Evolutionary conservation across 2,113 vertebrate species (phyloP).

Genomic region (Cephalopholis sonnerati): DNA sequence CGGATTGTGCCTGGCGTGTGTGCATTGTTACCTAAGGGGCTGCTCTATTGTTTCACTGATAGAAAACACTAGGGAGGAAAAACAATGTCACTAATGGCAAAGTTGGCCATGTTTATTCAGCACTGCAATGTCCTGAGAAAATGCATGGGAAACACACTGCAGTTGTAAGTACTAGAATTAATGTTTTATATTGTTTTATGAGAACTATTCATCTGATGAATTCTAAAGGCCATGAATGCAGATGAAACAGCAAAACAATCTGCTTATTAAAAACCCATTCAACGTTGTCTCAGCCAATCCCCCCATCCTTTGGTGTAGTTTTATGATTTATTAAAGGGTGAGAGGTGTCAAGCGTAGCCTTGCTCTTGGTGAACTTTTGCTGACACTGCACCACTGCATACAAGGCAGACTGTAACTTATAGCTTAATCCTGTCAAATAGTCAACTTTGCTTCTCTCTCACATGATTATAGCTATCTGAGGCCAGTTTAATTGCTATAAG

Average conservation of each 20-base stretch:
- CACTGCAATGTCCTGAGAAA: background rate
- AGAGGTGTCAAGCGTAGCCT: slow-evolving; percentile 33
- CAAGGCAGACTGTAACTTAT: slow-evolving; percentile 15
- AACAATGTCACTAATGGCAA: background rate
- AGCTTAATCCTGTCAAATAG: slow-evolving; percentile 15
- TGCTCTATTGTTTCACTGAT: slow-evolving; percentile 13
- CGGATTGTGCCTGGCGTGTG: slow-evolving; percentile 6
- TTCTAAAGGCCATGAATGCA: slow-evolving; percentile 24
- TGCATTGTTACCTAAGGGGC: slow-evolving; percentile 18
- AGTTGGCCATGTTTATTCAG: background rate
- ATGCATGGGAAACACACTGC: background rate
- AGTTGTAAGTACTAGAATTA: background rate
- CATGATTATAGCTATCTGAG: background rate
- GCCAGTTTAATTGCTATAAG: background rate
- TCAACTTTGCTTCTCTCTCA: background rate
- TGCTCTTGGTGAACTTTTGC: slow-evolving; percentile 25
- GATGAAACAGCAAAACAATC: slow-evolving; percentile 9
- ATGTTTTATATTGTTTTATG: background rate
- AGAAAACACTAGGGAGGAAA: slow-evolving; percentile 9
- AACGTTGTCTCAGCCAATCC: slow-evolving; percentile 15
- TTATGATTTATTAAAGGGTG: slow-evolving; percentile 52
- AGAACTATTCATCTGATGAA: background rate
- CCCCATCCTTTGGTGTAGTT: slow-evolving; percentile 19
- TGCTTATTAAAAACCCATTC: slow-evolving; percentile 21
- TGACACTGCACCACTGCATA: slow-evolving; percentile 25